phyloP scores from a whole-genome alignment of 2,113 vertebrate species.

The Silurus asotus region DNA sequence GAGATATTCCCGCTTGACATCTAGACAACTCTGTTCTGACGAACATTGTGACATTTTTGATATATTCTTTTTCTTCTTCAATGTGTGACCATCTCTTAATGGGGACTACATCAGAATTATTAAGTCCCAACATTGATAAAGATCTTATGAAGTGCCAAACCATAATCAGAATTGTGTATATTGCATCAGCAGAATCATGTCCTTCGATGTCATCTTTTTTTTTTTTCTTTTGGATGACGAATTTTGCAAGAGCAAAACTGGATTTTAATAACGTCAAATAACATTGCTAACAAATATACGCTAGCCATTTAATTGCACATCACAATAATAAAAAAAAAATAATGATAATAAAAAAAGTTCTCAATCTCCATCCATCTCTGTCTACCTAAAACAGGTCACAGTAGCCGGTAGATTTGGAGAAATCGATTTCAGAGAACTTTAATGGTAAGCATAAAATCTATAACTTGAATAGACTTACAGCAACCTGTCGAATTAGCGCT shows the following conservation, averaged over 20 bases:
- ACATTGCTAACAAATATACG: not conserved
- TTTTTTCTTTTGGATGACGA: not conserved
- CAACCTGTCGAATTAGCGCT: not conserved
- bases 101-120: not conserved
- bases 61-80: not conserved
- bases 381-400: not conserved
- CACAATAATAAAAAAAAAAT: not conserved
- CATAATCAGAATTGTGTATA: not conserved
- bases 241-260: not conserved
- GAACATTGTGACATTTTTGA: not conserved
- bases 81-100: not conserved
- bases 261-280: not conserved
- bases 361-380: not conserved
- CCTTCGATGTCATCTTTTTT: not conserved
- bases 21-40: not conserved
- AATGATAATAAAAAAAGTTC: not conserved
- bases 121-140: not conserved
- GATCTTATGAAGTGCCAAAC: not conserved
- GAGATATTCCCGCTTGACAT: not conserved
- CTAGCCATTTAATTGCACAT: not conserved
- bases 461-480: not conserved
- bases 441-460: not conserved
- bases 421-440: not conserved
- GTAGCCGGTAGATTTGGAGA: not conserved
- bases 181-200: not conserved